These are phyloP conservation scores for Dysmachus trigonus DNA, from an alignment of 2,888 invertebrate genomes.

Conservation along the genomic window DNA sequence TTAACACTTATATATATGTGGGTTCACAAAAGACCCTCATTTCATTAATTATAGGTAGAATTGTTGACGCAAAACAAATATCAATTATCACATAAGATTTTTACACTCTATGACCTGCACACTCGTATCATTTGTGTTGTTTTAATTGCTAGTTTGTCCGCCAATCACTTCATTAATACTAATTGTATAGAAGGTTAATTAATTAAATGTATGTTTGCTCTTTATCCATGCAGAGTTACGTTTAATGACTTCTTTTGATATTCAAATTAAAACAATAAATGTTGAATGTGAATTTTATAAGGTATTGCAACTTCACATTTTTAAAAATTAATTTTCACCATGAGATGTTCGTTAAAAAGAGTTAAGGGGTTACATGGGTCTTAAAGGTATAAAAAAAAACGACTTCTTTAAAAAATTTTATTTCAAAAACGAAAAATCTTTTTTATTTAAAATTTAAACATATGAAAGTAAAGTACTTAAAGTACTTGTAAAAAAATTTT, in stretches of 20 bases:
- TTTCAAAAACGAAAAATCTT: too few relatives aligned
- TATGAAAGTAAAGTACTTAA: too few relatives aligned
- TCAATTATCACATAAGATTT: neutral
- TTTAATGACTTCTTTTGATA: neutral
- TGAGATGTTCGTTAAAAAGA: neutral
- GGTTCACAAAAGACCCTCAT: neutral
- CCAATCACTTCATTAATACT: neutral
- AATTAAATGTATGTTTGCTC: neutral
- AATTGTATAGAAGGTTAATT: neutral
- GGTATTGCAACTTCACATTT: too few relatives aligned
- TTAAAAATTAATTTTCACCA: too few relatives aligned
- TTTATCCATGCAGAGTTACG: neutral
- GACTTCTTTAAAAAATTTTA: too few relatives aligned
- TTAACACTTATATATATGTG: neutral
- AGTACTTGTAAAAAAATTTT: too few relatives aligned
- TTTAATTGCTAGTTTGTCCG: neutral
- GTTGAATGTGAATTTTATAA: neutral
- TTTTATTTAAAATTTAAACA: too few relatives aligned
- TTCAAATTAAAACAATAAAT: neutral
- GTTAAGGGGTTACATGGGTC: too few relatives aligned
- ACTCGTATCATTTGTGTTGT: neutral
- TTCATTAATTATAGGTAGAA: neutral
- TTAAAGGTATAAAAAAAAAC: too few relatives aligned
- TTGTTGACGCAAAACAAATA: neutral
- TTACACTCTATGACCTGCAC: neutral